Evolutionary conservation across 2,888 invertebrate species (phyloP).

Genomic region (Pachymerium ferrugineum): DNA sequence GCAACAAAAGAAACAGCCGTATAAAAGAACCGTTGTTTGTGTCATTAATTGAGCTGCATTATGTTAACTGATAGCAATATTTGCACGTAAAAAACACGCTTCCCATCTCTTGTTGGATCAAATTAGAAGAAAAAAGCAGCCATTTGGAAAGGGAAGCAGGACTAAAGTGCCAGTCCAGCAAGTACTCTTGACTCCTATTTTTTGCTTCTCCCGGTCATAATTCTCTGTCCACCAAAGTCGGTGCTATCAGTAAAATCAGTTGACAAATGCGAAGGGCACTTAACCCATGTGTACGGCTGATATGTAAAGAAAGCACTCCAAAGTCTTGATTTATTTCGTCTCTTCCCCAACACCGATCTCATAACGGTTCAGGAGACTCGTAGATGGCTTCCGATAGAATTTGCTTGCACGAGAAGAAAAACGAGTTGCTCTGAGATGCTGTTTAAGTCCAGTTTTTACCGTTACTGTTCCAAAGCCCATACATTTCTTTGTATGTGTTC

Average conservation of each 20-base stretch:
- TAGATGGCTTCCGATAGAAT: slow-evolving; percentile 24
- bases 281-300: slow-evolving; percentile 20
- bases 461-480: slow-evolving; percentile 21
- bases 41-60: neutral
- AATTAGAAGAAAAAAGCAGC: slow-evolving; percentile 3
- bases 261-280: slow-evolving; percentile 27
- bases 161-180: slow-evolving; percentile 1
- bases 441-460: too few species aligned
- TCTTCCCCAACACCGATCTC: slow-evolving; percentile 27
- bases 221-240: slow-evolving; percentile 24
- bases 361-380: slow-evolving; percentile 22
- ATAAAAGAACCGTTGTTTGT: too few species aligned
- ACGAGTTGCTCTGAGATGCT: too few species aligned
- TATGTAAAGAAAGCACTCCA: slow-evolving; percentile 27
- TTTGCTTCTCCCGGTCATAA: neutral
- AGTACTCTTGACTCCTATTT: neutral
- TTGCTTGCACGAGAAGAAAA: slow-evolving; percentile 27
- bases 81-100: slow-evolving; percentile 19
- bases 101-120: neutral
- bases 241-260: slow-evolving; percentile 20
- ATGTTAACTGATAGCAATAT: neutral
- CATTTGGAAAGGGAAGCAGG: neutral
- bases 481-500: slow-evolving; percentile 24
- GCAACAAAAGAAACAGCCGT: too few species aligned
- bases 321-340: slow-evolving; percentile 25